Evolutionary conservation across 2,113 vertebrate genomes (phyloP).

Genomic region (Jaculus jaculus): DNA sequence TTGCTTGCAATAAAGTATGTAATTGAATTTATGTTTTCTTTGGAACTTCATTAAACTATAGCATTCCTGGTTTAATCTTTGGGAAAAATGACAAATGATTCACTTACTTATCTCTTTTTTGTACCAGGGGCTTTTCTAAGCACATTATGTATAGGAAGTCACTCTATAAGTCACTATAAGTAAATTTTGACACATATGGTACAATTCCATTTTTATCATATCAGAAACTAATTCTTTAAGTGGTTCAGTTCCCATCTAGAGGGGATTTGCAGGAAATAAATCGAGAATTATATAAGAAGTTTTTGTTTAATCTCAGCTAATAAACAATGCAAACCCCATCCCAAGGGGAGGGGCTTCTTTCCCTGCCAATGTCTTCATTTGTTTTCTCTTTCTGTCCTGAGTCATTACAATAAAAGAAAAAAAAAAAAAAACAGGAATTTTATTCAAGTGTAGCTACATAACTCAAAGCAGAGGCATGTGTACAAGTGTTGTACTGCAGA

Average conservation of each 20-base stretch:
- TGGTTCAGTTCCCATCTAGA: no score
- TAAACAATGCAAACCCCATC: no score
- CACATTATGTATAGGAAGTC: not conserved
- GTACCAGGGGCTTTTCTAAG: not conserved
- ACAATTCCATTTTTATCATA: not conserved
- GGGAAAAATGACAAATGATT: not conserved
- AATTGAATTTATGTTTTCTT: not conserved
- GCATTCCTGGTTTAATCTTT: not conserved
- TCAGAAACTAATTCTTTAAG: not conserved
- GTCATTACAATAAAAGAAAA: no score
- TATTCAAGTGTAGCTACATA: no score
- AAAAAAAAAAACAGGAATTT: no score
- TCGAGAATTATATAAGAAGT: no score
- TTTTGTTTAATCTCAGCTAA: no score
- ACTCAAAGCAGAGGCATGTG: no score
- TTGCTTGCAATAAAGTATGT: constrained; percentile 28
- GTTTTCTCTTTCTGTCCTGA: no score
- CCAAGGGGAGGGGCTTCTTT: no score
- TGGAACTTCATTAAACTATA: not conserved
- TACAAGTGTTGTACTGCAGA: no score
- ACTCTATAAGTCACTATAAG: not conserved
- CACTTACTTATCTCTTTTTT: not conserved
- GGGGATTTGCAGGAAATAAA: not conserved
- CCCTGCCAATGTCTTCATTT: no score
- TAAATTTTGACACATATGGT: not conserved